These are phyloP conservation scores for Craseonycteris thonglongyai DNA, from an alignment of 2,113 vertebrate species.

Conservation along the genomic window DNA sequence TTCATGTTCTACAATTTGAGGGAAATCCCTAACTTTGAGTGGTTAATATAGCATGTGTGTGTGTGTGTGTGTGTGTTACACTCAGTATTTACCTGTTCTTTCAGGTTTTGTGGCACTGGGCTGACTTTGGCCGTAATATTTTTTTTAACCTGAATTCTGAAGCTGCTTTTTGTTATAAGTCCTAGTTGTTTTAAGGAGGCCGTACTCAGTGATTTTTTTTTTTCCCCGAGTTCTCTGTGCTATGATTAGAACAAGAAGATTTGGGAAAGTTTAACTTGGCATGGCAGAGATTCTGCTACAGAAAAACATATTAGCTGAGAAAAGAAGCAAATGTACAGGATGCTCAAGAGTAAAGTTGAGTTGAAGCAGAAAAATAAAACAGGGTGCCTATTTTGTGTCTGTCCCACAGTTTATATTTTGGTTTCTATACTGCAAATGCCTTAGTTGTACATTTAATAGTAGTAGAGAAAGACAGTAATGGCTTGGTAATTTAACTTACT, in stretches of 20 bases:
- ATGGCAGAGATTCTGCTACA: constrained; percentile 24
- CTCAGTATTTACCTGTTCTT: neutral
- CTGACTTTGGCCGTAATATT: constrained; percentile 9
- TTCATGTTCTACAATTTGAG: neutral
- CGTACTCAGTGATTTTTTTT: constrained; percentile 54
- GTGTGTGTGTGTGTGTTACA: neutral
- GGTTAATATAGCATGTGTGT: neutral
- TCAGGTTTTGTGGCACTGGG: constrained; percentile 18
- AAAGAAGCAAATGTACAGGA: constrained; percentile 12
- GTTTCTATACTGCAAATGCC: neutral
- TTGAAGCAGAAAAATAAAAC: neutral
- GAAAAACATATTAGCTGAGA: constrained; percentile 47
- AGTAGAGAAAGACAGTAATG: constrained; percentile 24
- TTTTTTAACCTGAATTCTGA: constrained; percentile 3
- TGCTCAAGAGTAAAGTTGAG: neutral
- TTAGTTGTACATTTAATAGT: constrained; percentile 29
- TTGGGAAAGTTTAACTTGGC: constrained; percentile 67
- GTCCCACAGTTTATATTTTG: neutral
- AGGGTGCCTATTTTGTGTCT: neutral
- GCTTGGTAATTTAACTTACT: constrained; percentile 15
- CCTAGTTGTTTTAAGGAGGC: constrained; percentile 26
- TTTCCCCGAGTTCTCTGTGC: constrained; percentile 40
- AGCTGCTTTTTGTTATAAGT: constrained; percentile 40
- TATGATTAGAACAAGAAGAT: constrained; percentile 68
- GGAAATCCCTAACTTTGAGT: neutral